phyloP scores from a whole-genome alignment of 2,888 invertebrate genomes.

The Drosophila longiperda region DNA sequence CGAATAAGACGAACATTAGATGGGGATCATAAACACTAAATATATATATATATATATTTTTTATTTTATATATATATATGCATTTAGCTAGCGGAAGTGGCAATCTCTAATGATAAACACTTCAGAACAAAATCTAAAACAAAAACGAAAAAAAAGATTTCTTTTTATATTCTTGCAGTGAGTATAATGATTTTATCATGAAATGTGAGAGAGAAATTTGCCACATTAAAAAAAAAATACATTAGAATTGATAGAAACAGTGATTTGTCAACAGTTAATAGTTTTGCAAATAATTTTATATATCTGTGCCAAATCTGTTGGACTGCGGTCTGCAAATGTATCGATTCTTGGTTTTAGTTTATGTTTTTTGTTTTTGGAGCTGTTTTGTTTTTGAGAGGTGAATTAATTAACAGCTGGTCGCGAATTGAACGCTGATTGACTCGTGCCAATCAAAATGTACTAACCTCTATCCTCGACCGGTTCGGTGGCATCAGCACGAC shows the following conservation, averaged over 20 bases:
- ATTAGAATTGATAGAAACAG: not conserved
- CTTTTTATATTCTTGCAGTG: not conserved
- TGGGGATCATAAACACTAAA: constrained; percentile 59
- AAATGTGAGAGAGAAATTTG: not conserved
- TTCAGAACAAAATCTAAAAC: constrained; percentile 10
- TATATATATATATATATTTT: not conserved
- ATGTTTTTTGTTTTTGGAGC: constrained; percentile 6
- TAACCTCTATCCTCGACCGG: constrained; percentile 77
- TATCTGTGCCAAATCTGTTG: not conserved
- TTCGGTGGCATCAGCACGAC: constrained; percentile 66
- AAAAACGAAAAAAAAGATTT: not conserved
- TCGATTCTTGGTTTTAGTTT: not conserved
- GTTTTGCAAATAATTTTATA: not conserved
- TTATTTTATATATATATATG: too few relatives aligned
- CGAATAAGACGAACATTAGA: constrained; percentile 7
- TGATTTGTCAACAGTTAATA: not conserved
- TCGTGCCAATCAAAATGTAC: constrained; percentile 69
- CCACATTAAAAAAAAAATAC: too few relatives aligned
- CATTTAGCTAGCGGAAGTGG: constrained; percentile 29
- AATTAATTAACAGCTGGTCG: constrained; percentile 55
- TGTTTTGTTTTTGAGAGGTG: constrained; percentile 50
- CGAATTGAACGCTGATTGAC: constrained; percentile 50
- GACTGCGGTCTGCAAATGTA: not conserved
- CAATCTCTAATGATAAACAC: constrained; percentile 23
- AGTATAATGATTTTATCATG: not conserved